phyloP scores from a whole-genome alignment of 23 tunicate genomes.

The Botrylloides violaceus region DNA sequence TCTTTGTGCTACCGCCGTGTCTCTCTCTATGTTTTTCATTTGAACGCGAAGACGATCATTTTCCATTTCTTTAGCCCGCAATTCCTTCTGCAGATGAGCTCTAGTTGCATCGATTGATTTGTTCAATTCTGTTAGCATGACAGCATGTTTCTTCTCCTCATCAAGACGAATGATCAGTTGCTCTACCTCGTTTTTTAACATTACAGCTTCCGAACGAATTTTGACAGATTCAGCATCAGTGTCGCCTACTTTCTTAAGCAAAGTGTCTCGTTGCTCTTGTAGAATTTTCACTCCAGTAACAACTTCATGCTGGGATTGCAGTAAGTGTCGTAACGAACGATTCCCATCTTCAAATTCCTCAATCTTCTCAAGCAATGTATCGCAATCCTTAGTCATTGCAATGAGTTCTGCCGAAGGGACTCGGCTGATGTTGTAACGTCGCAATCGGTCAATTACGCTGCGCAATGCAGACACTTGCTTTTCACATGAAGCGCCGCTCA shows the following conservation, averaged over 20 bases:
- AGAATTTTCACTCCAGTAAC: slow-evolving; percentile 56
- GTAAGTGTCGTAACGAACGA: slow-evolving; percentile 38
- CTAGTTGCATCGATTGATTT: slow-evolving; percentile 77
- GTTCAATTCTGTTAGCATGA: slow-evolving; percentile 64
- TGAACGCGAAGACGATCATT: slow-evolving; percentile 82
- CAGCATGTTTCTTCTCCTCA: slow-evolving; percentile 73
- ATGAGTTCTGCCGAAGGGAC: slow-evolving; percentile 43
- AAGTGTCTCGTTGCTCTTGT: slow-evolving; percentile 76
- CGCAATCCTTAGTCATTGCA: slow-evolving; percentile 55
- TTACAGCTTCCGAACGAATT: slow-evolving; percentile 41
- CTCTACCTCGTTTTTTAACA: slow-evolving; percentile 44
- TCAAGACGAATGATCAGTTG: slow-evolving; percentile 38
- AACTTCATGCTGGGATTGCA: slow-evolving; percentile 78
- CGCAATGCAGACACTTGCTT: slow-evolving; percentile 68
- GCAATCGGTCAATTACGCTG: slow-evolving; percentile 29
- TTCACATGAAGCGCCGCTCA: slow-evolving; percentile 40
- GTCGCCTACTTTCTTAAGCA: slow-evolving; percentile 75
- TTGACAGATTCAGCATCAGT: slow-evolving; percentile 56
- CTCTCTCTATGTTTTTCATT: slow-evolving; percentile 64
- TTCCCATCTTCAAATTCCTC: slow-evolving; percentile 72
- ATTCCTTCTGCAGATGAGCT: slow-evolving; percentile 88
- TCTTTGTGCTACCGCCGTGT: slow-evolving; percentile 25
- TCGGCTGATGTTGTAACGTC: slow-evolving; percentile 58
- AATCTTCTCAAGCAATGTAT: slow-evolving; percentile 40
- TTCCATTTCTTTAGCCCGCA: slow-evolving; percentile 80